Evolutionary conservation across 1,140 invertebrate genomes (phyloP).

Genomic region (Penaeus indicus): DNA sequence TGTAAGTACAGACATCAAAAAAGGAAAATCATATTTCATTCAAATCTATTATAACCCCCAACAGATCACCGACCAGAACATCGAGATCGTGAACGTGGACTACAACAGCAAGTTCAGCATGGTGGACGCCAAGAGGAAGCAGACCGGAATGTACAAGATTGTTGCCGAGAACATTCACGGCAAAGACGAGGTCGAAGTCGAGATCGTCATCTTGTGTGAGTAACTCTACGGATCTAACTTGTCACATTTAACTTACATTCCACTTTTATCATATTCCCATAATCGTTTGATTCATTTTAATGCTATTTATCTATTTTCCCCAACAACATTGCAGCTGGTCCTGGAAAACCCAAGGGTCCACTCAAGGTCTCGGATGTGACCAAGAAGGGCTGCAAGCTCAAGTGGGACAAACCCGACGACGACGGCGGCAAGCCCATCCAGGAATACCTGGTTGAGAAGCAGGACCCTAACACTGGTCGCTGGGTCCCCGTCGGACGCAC

Average conservation of each 20-base stretch:
- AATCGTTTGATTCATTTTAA: not conserved
- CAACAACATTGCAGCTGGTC: slow-evolving; percentile 75
- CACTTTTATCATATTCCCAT: not conserved
- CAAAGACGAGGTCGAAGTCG: slow-evolving; percentile 92
- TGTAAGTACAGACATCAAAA: too few species aligned
- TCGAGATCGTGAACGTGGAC: slow-evolving; percentile 90
- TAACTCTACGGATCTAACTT: slow-evolving; percentile 49
- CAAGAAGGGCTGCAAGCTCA: slow-evolving; percentile 90
- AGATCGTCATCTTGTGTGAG: slow-evolving; percentile 89
- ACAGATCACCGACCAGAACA: slow-evolving; percentile 74
- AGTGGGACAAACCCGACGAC: slow-evolving; percentile 98
- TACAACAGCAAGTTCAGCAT: slow-evolving; percentile 94
- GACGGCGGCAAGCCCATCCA: slow-evolving; percentile 97
- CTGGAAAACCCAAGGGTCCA: slow-evolving; percentile 89
- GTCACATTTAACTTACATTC: too few species aligned
- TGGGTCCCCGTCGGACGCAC: slow-evolving; percentile 93
- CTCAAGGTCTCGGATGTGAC: slow-evolving; percentile 93
- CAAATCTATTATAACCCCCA: not conserved
- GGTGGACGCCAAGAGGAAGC: slow-evolving; percentile 83
- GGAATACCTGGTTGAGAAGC: slow-evolving; percentile 96
- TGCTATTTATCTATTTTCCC: not conserved
- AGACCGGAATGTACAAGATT: slow-evolving; percentile 92
- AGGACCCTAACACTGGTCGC: slow-evolving; percentile 92
- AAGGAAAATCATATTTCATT: not conserved
- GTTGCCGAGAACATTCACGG: slow-evolving; percentile 93